Percentiles rank a stretch among this genome's conserved stretches.
Evolutionary conservation across 2,888 invertebrate genomes (phyloP).

Genomic region (Drosophila melanosoma): DNA sequence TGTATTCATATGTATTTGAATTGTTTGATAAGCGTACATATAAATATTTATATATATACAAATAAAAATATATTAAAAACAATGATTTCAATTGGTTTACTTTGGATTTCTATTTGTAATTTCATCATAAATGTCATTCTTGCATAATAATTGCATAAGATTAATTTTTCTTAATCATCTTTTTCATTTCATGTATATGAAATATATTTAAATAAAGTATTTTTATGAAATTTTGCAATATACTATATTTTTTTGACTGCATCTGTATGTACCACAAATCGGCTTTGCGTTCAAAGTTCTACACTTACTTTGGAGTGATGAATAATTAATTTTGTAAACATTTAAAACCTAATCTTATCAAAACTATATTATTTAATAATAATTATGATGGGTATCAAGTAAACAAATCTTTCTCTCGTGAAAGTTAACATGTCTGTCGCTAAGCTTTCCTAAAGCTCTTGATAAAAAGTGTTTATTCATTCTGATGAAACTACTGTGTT

Average conservation of each 20-base stretch:
- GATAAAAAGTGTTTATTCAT: not conserved
- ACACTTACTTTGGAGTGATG: not conserved
- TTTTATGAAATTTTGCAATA: not conserved
- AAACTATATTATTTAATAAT: not conserved
- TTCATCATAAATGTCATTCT: not conserved
- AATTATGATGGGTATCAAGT: not conserved
- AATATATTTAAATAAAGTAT: not conserved
- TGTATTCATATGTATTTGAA: conserved; percentile 36
- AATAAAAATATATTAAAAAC: conserved; percentile 47
- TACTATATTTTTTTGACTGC: not conserved
- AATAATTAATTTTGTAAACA: not conserved
- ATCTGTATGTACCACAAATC: not conserved
- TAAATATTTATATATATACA: conserved; percentile 59
- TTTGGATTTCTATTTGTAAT: not conserved
- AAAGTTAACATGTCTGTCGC: not conserved
- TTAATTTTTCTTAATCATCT: not conserved
- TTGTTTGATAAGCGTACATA: conserved; percentile 46
- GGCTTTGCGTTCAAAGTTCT: not conserved
- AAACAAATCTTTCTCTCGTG: not conserved
- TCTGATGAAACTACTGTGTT: not conserved
- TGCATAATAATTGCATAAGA: not conserved
- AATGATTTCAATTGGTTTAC: not conserved
- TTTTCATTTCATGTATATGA: not conserved
- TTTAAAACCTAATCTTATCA: not conserved
- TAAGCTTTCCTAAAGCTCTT: not conserved